A percentile compares a stretch with the other conserved stretches of the same genome.
Conservation (phyloP, 37 sponge, comb jelly and placozoan species). For the Theonella swinhoei region DNA sequence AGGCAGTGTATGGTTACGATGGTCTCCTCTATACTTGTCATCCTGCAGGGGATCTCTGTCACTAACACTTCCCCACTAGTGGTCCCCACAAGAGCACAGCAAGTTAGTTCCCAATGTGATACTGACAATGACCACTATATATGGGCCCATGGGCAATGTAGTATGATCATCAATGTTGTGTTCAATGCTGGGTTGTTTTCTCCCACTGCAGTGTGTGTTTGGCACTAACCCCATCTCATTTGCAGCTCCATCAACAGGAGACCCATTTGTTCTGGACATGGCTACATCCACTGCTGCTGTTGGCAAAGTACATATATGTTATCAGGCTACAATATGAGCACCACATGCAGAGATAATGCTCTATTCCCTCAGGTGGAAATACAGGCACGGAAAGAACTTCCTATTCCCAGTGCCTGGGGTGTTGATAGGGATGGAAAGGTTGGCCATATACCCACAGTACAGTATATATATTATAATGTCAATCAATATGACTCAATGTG, state of each 20-base stretch:
- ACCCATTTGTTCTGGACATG: constrained; percentile 90
- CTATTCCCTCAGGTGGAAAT: constrained; percentile 70
- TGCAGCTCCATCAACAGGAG: constrained; percentile 84
- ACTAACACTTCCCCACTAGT: constrained; percentile 90
- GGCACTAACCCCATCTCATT: constrained; percentile 91
- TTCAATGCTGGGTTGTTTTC: not conserved
- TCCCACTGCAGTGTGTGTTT: constrained; percentile 41
- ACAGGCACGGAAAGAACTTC: constrained; percentile 60
- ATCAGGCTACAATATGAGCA: not conserved
- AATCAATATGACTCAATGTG: no score
- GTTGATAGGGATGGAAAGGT: constrained; percentile 67
- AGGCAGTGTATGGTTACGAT: not conserved
- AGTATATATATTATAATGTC: not conserved
- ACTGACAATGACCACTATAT: not conserved
- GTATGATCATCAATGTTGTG: not conserved
- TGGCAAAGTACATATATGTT: constrained; percentile 89
- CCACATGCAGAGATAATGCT: not conserved
- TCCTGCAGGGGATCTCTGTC: constrained; percentile 82
- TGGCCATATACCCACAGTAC: not conserved
- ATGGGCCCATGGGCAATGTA: not conserved
- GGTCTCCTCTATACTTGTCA: no score
- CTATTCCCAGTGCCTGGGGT: constrained; percentile 85
- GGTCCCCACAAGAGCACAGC: constrained; percentile 76
- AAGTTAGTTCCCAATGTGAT: no score
- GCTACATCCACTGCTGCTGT: constrained; percentile 86